Evolutionary conservation across 1,140 invertebrate genomes (phyloP), one percentile per base, ranked within the genome.

Genomic region (Rhopalosiphum maidis): DNA sequence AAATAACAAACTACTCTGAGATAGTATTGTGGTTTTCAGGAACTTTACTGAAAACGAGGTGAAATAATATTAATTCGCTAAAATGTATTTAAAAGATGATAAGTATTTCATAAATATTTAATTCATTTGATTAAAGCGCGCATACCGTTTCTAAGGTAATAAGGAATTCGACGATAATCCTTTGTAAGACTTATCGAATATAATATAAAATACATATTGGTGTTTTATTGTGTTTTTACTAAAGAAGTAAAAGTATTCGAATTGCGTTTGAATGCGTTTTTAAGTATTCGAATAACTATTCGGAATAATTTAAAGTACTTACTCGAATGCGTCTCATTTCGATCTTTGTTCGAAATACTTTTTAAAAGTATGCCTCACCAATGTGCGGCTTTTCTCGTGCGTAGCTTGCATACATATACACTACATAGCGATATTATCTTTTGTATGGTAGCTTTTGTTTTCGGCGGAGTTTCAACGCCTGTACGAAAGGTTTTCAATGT

Each of bases 271-370:
- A 51, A 35, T n/a, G 6, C 23, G 23, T 88, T 88, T 88, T 41
- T 41, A 35, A 48, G 86, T 35, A 88, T 51, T 88, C 30, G 30
- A 35, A 88, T 88, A 88, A 51, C 46, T 88, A 51, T 88, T 88
- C n/a, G 18, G n/a, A 88, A 88, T 88, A 88, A 51, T 88, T 88
- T 51, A 35, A 51, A 88, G 18, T 88, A 51, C 30, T 48, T 48
- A 48, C 2, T n/a, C 18, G 43, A 35, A n/a, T 48, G 21, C 86
- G 23, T 51, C 22, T 51, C 30, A n/a, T 41, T 86, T 86, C 37
- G 41, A 86, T 86, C 83, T 86, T 86, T 86, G 37, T 86, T 86
- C 41, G 22, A 43, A 86, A 86, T 86, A 86, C 41, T 86, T 86
- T 86, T 43, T 9, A 15, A 86, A 43, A 43, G 41, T 86, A 86